Conservation (phyloP, 1,140 invertebrate species). For the Lordiphosa clarofinis region DNA sequence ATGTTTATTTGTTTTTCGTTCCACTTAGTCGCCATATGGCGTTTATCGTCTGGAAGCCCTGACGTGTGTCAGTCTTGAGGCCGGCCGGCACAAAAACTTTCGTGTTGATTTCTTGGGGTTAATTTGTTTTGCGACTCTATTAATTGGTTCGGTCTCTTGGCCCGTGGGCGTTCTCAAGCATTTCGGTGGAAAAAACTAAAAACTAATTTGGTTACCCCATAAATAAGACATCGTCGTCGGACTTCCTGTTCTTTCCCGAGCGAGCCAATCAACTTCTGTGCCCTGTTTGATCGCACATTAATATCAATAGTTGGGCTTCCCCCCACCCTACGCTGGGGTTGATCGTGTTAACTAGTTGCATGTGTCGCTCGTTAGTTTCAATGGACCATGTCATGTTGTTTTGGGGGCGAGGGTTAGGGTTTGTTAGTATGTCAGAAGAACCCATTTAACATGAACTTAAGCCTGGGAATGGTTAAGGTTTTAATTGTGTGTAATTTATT, state of each 20-base stretch:
- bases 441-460: too few relatives aligned
- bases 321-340: too few relatives aligned
- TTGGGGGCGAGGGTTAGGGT: slow-evolving; percentile 1
- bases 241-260: slow-evolving; percentile 50
- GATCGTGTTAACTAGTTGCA: slow-evolving; percentile 59
- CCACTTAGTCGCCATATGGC: slow-evolving; percentile 60
- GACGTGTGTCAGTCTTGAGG: slow-evolving; percentile 68
- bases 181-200: slow-evolving; percentile 58
- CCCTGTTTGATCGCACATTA: slow-evolving; percentile 59
- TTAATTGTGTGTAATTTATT: too few relatives aligned
- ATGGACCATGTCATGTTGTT: slow-evolving; percentile 40
- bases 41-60: slow-evolving; percentile 51
- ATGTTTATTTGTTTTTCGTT: slow-evolving; percentile 29
- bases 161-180: slow-evolving; percentile 55
- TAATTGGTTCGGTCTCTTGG: slow-evolving; percentile 52
- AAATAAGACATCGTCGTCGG: slow-evolving; percentile 40
- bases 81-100: slow-evolving; percentile 40
- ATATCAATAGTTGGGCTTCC: slow-evolving; percentile 51
- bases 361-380: slow-evolving; percentile 63
- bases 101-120: slow-evolving; percentile 72
- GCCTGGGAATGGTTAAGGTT: too few relatives aligned
- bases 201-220: slow-evolving; percentile 55
- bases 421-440: too few relatives aligned
- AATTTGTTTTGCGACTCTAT: slow-evolving; percentile 76
- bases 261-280: slow-evolving; percentile 41